Conservation (phyloP, 2,113 vertebrate genomes). For the Phasianus colchicus region DNA sequence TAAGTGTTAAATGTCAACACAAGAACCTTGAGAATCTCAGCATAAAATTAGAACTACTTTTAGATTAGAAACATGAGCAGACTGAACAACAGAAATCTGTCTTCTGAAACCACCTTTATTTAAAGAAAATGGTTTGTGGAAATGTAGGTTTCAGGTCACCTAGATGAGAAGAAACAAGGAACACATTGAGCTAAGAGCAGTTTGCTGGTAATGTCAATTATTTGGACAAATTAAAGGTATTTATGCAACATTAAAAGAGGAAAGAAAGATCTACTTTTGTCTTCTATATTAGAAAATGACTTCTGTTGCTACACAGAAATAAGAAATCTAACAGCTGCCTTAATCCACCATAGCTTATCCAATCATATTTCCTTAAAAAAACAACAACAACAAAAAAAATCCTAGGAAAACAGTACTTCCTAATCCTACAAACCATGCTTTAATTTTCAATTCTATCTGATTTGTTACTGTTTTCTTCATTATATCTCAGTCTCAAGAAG, state of each 20-base stretch:
- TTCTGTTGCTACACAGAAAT: background rate
- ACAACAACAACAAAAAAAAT: too few species aligned
- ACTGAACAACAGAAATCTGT: background rate
- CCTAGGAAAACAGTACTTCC: background rate
- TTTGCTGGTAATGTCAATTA: background rate
- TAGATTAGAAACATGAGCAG: background rate
- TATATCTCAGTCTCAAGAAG: background rate
- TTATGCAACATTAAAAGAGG: fast-evolving
- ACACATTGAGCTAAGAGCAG: background rate
- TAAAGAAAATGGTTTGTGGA: background rate
- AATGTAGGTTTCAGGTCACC: background rate
- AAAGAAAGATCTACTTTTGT: background rate
- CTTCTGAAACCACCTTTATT: background rate
- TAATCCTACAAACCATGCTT: background rate
- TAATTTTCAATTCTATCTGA: background rate
- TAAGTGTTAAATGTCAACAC: background rate
- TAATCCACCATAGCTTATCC: background rate
- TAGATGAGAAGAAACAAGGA: background rate
- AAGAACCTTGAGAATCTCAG: background rate
- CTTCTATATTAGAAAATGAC: background rate
- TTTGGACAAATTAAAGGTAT: background rate
- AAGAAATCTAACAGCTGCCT: background rate
- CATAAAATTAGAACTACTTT: background rate
- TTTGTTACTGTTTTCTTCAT: background rate
- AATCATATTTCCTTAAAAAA: background rate